Evolutionary conservation across 2,797 vertebrate genomes (phyloP).

Genomic region (Phrynocephalus guinanensis): DNA sequence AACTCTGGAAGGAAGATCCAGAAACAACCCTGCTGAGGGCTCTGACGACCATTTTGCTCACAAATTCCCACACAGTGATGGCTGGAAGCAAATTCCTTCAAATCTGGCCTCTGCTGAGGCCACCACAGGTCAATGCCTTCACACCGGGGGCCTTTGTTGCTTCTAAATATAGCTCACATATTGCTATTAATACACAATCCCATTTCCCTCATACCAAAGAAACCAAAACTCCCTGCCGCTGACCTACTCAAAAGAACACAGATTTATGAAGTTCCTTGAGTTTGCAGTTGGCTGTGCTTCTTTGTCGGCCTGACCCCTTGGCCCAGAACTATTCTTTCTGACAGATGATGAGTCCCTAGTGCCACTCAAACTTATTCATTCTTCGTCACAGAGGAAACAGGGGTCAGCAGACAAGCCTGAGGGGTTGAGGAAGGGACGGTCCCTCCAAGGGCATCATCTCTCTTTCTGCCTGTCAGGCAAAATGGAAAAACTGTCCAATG

Average conservation of each 20-base stretch:
- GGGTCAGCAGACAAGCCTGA: neutral
- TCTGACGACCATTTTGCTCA: neutral
- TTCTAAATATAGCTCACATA: neutral
- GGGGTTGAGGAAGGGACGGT: too few relatives aligned
- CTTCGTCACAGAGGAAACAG: neutral
- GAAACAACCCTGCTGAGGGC: too few relatives aligned
- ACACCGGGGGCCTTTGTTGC: neutral
- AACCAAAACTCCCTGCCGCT: neutral
- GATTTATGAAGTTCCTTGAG: conserved; percentile 8
- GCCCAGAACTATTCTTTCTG: neutral
- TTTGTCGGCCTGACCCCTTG: neutral
- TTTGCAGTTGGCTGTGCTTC: neutral
- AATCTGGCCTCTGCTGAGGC: neutral
- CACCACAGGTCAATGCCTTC: neutral
- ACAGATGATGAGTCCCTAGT: neutral
- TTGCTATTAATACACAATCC: conserved; percentile 2
- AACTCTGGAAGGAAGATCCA: too few relatives aligned
- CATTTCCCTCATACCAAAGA: neutral
- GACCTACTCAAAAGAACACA: neutral
- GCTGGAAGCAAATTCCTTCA: neutral
- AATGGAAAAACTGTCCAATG: too few relatives aligned
- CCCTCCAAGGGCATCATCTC: neutral
- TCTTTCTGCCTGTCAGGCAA: too few relatives aligned
- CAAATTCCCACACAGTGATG: neutral
- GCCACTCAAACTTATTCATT: neutral